These are phyloP conservation scores for Syngnathus floridae DNA, from an alignment of 2,113 vertebrate genomes.

Conservation along the genomic window DNA sequence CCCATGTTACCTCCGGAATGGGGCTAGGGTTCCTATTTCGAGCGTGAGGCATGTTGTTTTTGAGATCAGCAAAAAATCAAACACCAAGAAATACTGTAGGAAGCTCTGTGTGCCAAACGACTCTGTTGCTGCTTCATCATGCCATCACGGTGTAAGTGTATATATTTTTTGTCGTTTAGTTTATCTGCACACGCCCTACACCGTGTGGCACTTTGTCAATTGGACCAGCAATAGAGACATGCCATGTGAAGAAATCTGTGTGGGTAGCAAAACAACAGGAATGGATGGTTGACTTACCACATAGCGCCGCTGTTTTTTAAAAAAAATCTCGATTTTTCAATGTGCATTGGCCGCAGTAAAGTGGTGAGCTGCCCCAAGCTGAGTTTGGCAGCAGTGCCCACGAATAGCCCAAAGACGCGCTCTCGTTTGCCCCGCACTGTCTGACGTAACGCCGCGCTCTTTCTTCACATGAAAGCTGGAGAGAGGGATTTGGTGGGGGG, in stretches of 20 bases:
- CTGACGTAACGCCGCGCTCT: conserved; percentile 70
- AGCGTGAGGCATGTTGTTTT: conserved; percentile 76
- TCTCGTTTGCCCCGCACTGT: conserved; percentile 72
- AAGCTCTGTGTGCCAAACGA: conserved; percentile 48
- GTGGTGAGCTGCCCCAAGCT: conserved; percentile 59
- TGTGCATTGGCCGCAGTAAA: conserved; percentile 62
- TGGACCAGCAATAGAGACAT: conserved; percentile 58
- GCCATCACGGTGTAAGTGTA: conserved; percentile 21
- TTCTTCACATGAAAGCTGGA: conserved; percentile 65
- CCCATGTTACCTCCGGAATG: conserved; percentile 78
- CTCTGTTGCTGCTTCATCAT: conserved; percentile 58
- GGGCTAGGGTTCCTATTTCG: conserved; percentile 75
- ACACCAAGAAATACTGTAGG: conserved; percentile 47
- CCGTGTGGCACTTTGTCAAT: conserved; percentile 53
- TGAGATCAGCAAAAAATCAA: conserved; percentile 55
- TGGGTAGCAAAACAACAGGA: conserved; percentile 35
- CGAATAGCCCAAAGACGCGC: conserved; percentile 66
- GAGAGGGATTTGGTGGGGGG: conserved; percentile 44
- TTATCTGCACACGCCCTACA: conserved; percentile 34
- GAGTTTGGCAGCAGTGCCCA: conserved; percentile 68
- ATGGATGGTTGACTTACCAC: conserved; percentile 61
- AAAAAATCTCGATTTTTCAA: conserved; percentile 47
- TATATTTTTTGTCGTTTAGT: conserved; percentile 3
- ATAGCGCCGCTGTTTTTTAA: conserved; percentile 53
- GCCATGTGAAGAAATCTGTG: conserved; percentile 58